phyloP scores from a whole-genome alignment of 2,113 vertebrate species.

The Thamnaconus septentrionalis region DNA sequence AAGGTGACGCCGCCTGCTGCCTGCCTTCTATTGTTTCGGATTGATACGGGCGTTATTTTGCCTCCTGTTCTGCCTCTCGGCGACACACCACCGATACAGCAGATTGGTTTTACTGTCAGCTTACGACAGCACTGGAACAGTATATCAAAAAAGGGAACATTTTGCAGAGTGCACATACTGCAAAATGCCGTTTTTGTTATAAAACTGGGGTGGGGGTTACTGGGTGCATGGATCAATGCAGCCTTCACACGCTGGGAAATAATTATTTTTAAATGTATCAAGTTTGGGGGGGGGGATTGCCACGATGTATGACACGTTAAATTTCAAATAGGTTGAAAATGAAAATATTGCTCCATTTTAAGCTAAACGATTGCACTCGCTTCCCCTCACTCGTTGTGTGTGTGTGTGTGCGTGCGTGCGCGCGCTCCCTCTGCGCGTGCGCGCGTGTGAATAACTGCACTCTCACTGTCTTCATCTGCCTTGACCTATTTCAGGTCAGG shows the following conservation, averaged over 20 bases:
- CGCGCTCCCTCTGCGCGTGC: constrained; percentile 11
- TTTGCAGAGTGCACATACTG: not conserved
- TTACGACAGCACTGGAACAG: not conserved
- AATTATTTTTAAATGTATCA: constrained; percentile 2
- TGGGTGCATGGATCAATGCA: too few species aligned
- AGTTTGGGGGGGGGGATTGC: constrained; percentile 1
- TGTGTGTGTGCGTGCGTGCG: constrained; percentile 7
- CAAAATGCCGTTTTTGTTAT: not conserved
- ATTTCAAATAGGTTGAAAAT: constrained; percentile 25
- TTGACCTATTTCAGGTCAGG: constrained; percentile 70
- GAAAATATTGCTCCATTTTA: constrained; percentile 34
- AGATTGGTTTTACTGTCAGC: constrained; percentile 12
- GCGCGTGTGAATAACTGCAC: constrained; percentile 63
- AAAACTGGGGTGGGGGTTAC: not conserved
- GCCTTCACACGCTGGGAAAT: too few species aligned
- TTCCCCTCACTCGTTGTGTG: not conserved
- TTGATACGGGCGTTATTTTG: constrained; percentile 41
- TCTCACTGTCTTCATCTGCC: constrained; percentile 66
- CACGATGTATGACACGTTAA: constrained; percentile 1
- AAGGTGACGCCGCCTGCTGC: constrained; percentile 57
- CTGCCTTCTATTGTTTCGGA: constrained; percentile 63
- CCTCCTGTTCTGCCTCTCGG: constrained; percentile 11
- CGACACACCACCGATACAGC: constrained; percentile 24
- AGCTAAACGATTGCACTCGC: constrained; percentile 24
- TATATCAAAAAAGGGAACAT: too few species aligned